A percentile compares a stretch with the other conserved stretches of the same genome.
phyloP scores from a whole-genome alignment of 2,113 vertebrate genomes.

The Osmerus mordax region DNA sequence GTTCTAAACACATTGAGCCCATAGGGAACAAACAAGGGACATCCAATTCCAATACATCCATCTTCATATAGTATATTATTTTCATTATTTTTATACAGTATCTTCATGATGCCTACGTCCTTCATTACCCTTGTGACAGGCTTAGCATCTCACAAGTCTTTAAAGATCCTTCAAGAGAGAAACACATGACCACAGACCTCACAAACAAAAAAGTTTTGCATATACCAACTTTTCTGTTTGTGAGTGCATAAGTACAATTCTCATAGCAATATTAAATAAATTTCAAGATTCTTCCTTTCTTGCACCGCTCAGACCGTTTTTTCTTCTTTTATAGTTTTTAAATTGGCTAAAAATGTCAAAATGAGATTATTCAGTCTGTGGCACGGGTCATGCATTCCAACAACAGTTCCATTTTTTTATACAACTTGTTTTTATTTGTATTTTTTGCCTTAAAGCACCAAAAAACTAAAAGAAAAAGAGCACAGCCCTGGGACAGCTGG shows the following conservation, averaged over 20 bases:
- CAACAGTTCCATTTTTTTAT: constrained; percentile 70
- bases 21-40: constrained; percentile 38
- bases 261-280: constrained; percentile 46
- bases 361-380: constrained; percentile 65
- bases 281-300: constrained; percentile 47
- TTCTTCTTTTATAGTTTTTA: constrained; percentile 4
- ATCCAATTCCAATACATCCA: constrained; percentile 57
- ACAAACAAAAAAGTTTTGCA: constrained; percentile 53
- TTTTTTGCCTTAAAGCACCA: constrained; percentile 78
- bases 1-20: constrained; percentile 54
- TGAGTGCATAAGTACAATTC: constrained; percentile 55
- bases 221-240: constrained; percentile 60
- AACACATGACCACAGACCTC: constrained; percentile 59
- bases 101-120: constrained; percentile 43
- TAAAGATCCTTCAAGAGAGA: constrained; percentile 49
- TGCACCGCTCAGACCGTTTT: constrained; percentile 46
- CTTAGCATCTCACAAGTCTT: constrained; percentile 55
- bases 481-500: constrained; percentile 50
- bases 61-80: constrained; percentile 29
- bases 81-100: constrained; percentile 17
- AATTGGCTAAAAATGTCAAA: constrained; percentile 62
- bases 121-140: constrained; percentile 35
- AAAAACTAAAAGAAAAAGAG: constrained; percentile 52
- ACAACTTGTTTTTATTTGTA: constrained; percentile 52
- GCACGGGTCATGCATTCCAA: constrained; percentile 78